These are phyloP conservation scores for Gortyna flavago DNA, from an alignment of 2,888 invertebrate genomes.

Conservation along the genomic window DNA sequence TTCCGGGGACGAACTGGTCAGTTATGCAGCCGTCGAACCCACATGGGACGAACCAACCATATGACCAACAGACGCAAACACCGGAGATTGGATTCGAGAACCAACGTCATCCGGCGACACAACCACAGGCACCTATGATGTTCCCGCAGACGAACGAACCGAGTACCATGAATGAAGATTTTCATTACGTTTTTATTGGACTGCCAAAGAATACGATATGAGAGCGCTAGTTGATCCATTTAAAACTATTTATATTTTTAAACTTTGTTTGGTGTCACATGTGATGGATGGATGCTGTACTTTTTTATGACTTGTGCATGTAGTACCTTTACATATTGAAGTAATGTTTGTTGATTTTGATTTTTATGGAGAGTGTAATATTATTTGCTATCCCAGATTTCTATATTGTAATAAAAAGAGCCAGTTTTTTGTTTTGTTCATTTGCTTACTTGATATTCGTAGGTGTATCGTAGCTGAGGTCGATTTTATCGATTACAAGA, in stretches of 20 bases:
- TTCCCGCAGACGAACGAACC: no score
- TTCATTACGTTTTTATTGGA: slow-evolving; percentile 76
- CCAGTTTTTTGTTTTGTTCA: slow-evolving; percentile 17
- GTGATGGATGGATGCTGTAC: slow-evolving; percentile 7
- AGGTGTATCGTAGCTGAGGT: not conserved
- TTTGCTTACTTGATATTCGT: slow-evolving; percentile 1
- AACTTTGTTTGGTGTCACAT: not conserved
- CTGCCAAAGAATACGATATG: slow-evolving; percentile 72
- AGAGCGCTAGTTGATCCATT: slow-evolving; percentile 8
- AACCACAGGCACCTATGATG: not conserved
- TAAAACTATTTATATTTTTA: not conserved
- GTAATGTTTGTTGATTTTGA: not conserved
- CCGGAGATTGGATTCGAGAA: no score
- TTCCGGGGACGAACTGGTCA: not conserved
- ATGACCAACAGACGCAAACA: not conserved
- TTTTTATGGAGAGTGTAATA: slow-evolving; percentile 8
- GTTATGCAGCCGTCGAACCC: not conserved
- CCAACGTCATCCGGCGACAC: no score
- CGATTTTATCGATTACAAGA: slow-evolving; percentile 3
- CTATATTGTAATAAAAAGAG: slow-evolving; percentile 36
- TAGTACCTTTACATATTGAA: not conserved
- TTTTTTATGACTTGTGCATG: slow-evolving; percentile 6
- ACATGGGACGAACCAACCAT: not conserved
- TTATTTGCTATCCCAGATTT: slow-evolving; percentile 10
- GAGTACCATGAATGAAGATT: slow-evolving; percentile 53